These are phyloP conservation scores for Porites lutea DNA, from an alignment of 64 coral and sea anemone species.

Conservation along the genomic window DNA sequence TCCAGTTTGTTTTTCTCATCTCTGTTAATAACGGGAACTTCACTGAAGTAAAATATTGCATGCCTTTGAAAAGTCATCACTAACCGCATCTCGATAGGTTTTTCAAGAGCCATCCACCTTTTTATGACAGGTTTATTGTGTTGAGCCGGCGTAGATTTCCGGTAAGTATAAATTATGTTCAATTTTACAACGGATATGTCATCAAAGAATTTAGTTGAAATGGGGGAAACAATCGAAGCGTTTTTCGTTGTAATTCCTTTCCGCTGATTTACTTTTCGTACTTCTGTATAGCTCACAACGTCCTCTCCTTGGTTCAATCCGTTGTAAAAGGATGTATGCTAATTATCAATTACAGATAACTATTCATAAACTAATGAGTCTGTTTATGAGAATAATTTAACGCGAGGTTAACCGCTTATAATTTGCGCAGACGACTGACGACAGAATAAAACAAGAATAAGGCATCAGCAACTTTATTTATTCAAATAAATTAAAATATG, in stretches of 20 bases:
- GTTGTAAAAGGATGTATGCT: neutral
- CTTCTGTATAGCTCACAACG: neutral
- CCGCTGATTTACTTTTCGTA: neutral
- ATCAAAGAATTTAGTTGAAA: neutral
- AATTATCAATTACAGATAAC: neutral
- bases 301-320: neutral
- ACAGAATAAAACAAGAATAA: neutral
- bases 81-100: conserved; percentile 8
- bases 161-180: conserved; percentile 19
- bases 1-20: too few relatives aligned
- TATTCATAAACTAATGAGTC: neutral
- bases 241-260: neutral
- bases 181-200: conserved; percentile 6
- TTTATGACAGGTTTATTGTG: neutral
- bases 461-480: conserved; percentile 13
- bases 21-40: too few relatives aligned
- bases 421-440: neutral
- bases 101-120: conserved; percentile 10
- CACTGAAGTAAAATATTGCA: neutral
- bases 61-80: conserved; percentile 14
- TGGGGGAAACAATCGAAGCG: neutral
- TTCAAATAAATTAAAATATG: conserved; percentile 43
- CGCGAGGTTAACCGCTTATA: conserved; percentile 3
- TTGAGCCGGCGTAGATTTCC: neutral
- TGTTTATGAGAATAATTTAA: conserved; percentile 17